Base-by-base conservation (phyloP, 2,113 vertebrate genomes). In the Lota lota region DNA sequence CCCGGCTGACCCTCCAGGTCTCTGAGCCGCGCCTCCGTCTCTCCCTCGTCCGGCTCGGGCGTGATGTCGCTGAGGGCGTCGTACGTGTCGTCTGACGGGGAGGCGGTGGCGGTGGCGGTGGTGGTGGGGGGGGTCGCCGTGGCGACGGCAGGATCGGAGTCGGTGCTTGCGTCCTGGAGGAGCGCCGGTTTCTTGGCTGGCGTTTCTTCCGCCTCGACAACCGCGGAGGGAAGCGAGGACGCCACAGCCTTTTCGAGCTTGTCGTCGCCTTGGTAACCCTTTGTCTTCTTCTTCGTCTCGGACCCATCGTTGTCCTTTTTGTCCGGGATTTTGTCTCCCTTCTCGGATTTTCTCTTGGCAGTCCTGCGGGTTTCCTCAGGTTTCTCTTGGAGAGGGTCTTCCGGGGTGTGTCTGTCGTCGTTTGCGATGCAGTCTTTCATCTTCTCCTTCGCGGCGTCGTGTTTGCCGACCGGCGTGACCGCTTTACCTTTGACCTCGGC, bases 351-450 rank as follows among this genome's bases (percentile, higher is more conserved):
- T 61, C 87, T 92, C 82, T 89, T 92, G 0, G 47, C 14, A n/a
- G 22, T 75, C 76, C 84, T 90, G 5, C 19, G 40, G 8, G 40
- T 47, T 14, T 47, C 18, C 0, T 88, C 91, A 12, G 68, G 22
- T 62, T 84, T 91, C 28, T 89, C 88, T 0, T 67, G 65, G 0
- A 47, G 47, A 69, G 86, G 85, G 21, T 95, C 94, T 12, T 95
- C 94, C 0, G 76, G 22, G 24, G 80, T 90, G 61, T 72, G 85
- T 22, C 20, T 85, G 10, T 94, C 93, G 2, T 96, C 95, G 69
- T 93, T 98, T 1, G n/a, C n/a, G 28, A n/a, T 76, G 10, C 66
- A 87, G 7, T 91, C 88, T 75, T 90, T 96, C 76, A 87, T 96
- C 70, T 83, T 73, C 20, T 96, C 95, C 71, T 94, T 91, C 81